Evolutionary conservation across 2,888 invertebrate genomes (phyloP), one percentile per base, ranked within the genome.

Genomic region (Fissipunctia ypsillon): DNA sequence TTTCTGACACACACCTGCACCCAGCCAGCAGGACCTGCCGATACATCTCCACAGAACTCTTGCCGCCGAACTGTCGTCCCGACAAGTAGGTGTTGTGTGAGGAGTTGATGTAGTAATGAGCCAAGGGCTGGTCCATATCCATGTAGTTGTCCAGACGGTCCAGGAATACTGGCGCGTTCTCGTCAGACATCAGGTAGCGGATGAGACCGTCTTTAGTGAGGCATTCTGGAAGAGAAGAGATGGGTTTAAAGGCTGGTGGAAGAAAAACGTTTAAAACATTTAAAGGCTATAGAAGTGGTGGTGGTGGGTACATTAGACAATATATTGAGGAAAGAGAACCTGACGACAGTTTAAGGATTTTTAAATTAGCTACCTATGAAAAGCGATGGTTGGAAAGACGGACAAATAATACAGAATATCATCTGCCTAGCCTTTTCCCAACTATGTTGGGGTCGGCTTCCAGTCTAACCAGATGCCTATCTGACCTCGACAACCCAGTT

Each of bases 41-140:
- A 93, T 99, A 99, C 99, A 99, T 99, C 96, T 99, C 99, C 6
- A 99, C 99, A 87, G 99, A 99, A 81, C 99, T 99, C 95, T 98
- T 99, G 22, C 99, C 99, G 69, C 99, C 99, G 93, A 99, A 99
- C 96, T 99, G 99, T 79, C 99, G 95, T 0, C 99, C 99, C 41
- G 97, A 98, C 81, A 99, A 96, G 94, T 99, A 99, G 22, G 99
- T 99, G 93, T 99, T 99, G 94, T 99, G 99, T 80, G 99, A 99
- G 78, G 99, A 99, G 97, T 99, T 99, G 91, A 99, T 99, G 96
- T 99, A 99, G 96, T 99, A 99, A 93, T 99, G 99, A 14, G 99
- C 98, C 70, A 99, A 94, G 0, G 99, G 98, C 93, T 99, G 99
- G 93, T 99, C 99, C 99, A 99, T 99, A 85, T 99, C 99, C 98